Percentiles rank a stretch among this genome's conserved stretches.
phyloP scores from a whole-genome alignment of 2,888 invertebrate species.

The Trissolcus brochymenae region DNA sequence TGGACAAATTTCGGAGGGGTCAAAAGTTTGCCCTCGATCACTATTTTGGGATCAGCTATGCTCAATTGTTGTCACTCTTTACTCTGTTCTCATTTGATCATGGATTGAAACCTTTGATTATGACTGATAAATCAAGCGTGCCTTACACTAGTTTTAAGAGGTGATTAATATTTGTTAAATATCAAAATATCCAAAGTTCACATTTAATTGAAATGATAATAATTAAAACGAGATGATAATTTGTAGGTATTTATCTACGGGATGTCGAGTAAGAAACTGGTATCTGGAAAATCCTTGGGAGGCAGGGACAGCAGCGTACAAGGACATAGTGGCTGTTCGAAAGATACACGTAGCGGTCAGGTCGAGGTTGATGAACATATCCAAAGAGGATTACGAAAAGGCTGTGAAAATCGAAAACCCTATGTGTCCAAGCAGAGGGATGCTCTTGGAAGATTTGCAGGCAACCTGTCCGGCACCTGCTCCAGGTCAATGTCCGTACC shows the following conservation, averaged over 20 bases:
- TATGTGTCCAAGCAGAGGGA: constrained; percentile 58
- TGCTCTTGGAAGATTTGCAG: constrained; percentile 62
- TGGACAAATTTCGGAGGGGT: constrained; percentile 75
- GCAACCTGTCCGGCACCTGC: constrained; percentile 59
- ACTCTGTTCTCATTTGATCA: constrained; percentile 74
- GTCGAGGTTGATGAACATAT: constrained; percentile 60
- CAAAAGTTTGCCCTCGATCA: constrained; percentile 76
- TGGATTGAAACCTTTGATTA: constrained; percentile 76
- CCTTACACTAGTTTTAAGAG: constrained; percentile 75
- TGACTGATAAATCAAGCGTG: constrained; percentile 77
- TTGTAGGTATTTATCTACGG: constrained; percentile 76
- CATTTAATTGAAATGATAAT: background rate
- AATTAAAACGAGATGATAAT: background rate
- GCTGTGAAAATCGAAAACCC: constrained; percentile 58
- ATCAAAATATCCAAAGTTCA: too few species aligned
- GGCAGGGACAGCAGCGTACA: constrained; percentile 72
- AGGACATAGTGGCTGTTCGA: constrained; percentile 76
- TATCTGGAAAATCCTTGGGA: constrained; percentile 77
- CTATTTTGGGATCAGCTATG: constrained; percentile 68
- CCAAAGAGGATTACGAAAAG: constrained; percentile 59
- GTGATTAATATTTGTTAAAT: constrained; percentile 51
- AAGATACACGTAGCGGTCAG: constrained; percentile 74
- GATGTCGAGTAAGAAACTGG: constrained; percentile 77
- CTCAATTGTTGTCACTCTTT: constrained; percentile 74
- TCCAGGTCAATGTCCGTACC: constrained; percentile 62